phyloP scores from a whole-genome alignment of 2,797 vertebrate species.

The Helicolenus hilgendorfi region DNA sequence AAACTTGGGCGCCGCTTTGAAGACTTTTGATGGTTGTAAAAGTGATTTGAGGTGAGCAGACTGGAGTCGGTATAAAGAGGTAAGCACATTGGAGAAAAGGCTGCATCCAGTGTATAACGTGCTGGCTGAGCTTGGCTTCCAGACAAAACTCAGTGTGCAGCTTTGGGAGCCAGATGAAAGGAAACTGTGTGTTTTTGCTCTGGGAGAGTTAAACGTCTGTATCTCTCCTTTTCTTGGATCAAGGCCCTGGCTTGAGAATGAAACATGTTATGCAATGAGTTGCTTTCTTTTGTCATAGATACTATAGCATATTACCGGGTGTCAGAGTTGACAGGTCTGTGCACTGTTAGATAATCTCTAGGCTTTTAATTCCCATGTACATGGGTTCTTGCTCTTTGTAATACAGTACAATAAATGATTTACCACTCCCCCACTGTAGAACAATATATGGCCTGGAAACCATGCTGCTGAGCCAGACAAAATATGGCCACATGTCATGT shows the following conservation, averaged over 20 bases:
- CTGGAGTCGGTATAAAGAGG: slow-evolving; percentile 32
- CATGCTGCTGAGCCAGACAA: slow-evolving; percentile 15
- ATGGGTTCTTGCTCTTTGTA: slow-evolving; percentile 1
- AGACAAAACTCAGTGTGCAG: slow-evolving; percentile 58
- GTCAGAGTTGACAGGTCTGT: not conserved
- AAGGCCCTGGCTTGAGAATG: slow-evolving; percentile 3
- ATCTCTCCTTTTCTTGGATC: slow-evolving; percentile 54
- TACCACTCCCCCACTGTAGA: not conserved
- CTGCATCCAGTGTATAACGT: slow-evolving; percentile 26
- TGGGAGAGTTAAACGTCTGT: slow-evolving; percentile 25
- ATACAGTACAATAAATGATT: slow-evolving; percentile 4
- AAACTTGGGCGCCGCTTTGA: slow-evolving; percentile 32
- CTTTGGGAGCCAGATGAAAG: slow-evolving; percentile 65
- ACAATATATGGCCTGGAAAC: slow-evolving; percentile 9
- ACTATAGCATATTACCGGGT: not conserved
- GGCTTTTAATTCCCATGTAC: slow-evolving; percentile 2
- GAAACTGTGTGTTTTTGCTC: slow-evolving; percentile 44
- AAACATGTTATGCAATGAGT: slow-evolving; percentile 32
- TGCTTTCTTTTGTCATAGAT: slow-evolving; percentile 21
- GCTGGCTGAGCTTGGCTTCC: slow-evolving; percentile 50
- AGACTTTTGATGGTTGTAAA: slow-evolving; percentile 41
- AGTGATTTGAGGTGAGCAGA: slow-evolving; percentile 42
- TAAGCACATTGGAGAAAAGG: slow-evolving; percentile 45
- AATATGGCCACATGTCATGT: slow-evolving; percentile 26
- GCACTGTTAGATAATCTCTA: not conserved